Percentiles rank a stretch among this genome's conserved stretches.
Conservation (phyloP, 1,140 invertebrate genomes). For the Vollenhovia emeryi region DNA sequence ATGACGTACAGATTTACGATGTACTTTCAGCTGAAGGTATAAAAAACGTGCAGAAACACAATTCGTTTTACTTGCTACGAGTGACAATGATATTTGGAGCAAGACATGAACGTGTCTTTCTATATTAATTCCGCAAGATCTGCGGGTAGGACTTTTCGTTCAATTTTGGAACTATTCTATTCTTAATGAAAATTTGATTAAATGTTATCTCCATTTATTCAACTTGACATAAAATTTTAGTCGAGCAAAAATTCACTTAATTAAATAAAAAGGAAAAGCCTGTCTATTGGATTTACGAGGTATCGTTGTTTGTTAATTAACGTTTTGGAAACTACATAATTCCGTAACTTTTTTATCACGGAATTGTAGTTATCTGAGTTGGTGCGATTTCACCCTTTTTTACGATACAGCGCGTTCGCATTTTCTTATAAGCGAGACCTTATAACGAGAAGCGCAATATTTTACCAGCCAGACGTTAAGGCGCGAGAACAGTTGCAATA, state of each 20-base stretch:
- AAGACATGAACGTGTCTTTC: not conserved
- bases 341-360: not conserved
- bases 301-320: not conserved
- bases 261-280: not conserved
- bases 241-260: not conserved
- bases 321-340: not conserved
- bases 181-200: not conserved
- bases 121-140: not conserved
- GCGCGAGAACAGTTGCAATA: conserved; percentile 36
- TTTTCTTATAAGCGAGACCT: conserved; percentile 48
- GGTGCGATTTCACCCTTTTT: not conserved
- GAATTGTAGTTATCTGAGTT: conserved; percentile 3
- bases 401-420: conserved; percentile 4
- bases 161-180: not conserved
- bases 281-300: not conserved
- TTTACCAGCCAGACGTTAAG: conserved; percentile 39
- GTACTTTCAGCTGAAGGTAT: not conserved
- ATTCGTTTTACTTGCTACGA: not conserved
- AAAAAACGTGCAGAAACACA: not conserved
- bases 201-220: not conserved
- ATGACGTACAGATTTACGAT: not conserved
- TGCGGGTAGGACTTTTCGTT: not conserved
- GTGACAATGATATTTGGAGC: not conserved
- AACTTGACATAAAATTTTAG: not conserved
- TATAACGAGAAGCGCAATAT: conserved; percentile 54